These are phyloP conservation scores for Vandiemenella viatica DNA, from an alignment of 2,888 invertebrate genomes.

Conservation along the genomic window DNA sequence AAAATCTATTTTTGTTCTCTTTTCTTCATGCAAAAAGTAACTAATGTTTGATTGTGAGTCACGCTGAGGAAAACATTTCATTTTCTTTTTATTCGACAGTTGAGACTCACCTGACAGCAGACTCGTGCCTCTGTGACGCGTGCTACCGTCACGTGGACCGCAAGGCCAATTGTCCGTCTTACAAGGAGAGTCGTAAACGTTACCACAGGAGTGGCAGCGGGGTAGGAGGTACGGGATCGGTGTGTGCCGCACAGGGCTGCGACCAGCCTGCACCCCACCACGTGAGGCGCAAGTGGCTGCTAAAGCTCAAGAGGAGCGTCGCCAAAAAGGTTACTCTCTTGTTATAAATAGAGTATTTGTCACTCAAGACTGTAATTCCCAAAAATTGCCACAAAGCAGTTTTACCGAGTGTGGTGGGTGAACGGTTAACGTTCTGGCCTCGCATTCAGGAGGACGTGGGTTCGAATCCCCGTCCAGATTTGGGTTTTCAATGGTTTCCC, in stretches of 20 bases:
- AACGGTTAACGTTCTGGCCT: no score
- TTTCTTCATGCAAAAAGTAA: no score
- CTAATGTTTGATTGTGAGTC: no score
- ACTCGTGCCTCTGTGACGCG: conserved; percentile 75
- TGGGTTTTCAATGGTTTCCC: no score
- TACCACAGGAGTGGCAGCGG: conserved; percentile 5
- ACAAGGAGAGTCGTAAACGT: conserved; percentile 33
- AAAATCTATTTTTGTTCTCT: no score
- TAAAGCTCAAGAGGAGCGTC: conserved; percentile 51
- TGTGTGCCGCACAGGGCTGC: conserved; percentile 52
- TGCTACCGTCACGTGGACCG: conserved; percentile 76
- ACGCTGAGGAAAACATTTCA: no score
- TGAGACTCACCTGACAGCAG: conserved; percentile 65
- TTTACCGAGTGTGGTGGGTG: no score
- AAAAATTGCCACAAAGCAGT: no score
- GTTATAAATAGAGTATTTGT: conserved; percentile 8
- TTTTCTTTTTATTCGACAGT: conserved; percentile 33
- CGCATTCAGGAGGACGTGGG: no score
- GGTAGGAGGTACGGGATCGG: conserved; percentile 9
- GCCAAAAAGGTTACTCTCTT: conserved; percentile 30
- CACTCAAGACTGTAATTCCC: no score
- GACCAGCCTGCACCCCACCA: conserved; percentile 41
- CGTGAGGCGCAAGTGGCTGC: conserved; percentile 54
- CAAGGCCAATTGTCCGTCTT: conserved; percentile 37
- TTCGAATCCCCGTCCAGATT: no score